Conservation (phyloP, 2,888 invertebrate genomes). For the Pyrrhia umbra region DNA sequence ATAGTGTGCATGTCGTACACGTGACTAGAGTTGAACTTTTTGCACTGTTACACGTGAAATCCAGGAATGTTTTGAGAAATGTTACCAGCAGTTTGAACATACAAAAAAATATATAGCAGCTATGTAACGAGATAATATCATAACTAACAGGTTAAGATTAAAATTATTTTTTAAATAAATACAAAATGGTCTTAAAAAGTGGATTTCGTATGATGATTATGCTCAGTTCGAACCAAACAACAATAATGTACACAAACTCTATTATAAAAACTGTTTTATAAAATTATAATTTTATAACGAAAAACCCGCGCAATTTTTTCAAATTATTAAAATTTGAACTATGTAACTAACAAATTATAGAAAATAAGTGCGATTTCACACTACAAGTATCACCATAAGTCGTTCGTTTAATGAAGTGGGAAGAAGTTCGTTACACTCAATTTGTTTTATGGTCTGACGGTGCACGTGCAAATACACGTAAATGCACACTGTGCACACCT, state of each 20-base stretch:
- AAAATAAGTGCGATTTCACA: slow-evolving; percentile 8
- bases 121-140: too few species aligned
- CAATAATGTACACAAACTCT: too few species aligned
- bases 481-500: slow-evolving; percentile 22
- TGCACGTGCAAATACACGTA: slow-evolving; percentile 56
- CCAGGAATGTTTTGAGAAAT: background rate
- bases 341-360: background rate
- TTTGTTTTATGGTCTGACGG: slow-evolving; percentile 65
- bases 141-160: too few species aligned
- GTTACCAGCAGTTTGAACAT: background rate
- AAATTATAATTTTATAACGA: background rate
- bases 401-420: slow-evolving; percentile 59
- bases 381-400: slow-evolving; percentile 6
- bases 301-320: background rate
- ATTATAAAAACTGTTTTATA: too few species aligned
- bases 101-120: background rate
- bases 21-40: slow-evolving; percentile 28
- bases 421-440: slow-evolving; percentile 72
- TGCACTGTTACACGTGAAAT: background rate
- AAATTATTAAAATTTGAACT: background rate
- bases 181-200: too few species aligned
- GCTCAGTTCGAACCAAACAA: too few species aligned
- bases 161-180: too few species aligned
- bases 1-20: slow-evolving; percentile 29
- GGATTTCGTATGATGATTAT: too few species aligned